Evolutionary conservation across 2,888 invertebrate species (phyloP), one percentile per base, ranked within the genome.

Genomic region (Pseudanteris insignis): DNA sequence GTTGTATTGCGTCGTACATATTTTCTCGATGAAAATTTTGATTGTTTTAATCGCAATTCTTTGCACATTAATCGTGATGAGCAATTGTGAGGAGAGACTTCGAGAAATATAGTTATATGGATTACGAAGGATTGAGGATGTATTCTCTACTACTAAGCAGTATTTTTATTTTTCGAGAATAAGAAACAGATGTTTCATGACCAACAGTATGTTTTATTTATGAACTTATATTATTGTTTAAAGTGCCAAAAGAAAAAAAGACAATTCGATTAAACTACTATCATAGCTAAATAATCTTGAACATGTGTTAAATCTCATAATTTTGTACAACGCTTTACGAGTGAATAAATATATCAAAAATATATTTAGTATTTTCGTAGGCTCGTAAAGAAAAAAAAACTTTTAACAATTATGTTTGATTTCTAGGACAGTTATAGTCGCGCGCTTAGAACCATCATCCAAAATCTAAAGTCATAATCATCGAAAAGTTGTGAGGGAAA

Each of bases 81-180:
- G 57, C 44, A 32, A 41, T 44, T 33, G 30, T 57, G 54, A 46
- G 41, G 47, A 62, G 62, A 51, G 57, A 48, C 62, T 53, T 57
- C 53, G 62, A 57, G 57, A 62, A n/a, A 26, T 50, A 55, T 18
- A 47, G 6, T 24, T 37, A 28, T 30, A 30, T 21, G 5, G 7
- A 43, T 41, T 36, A 40, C 24, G 21, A 13, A 33, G 34, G n/a
- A 26, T 40, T 33, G 15, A 44, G 53, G 32, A 44, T 53, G 30
- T 53, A 11, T 40, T 55, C 40, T 40, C 13, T 13, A 32, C 25
- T 14, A 33, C 4, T 15, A 21, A 34, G 9, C 13, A 24, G 21
- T 40, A 12, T 8, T 3, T 34, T 50, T 26, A 24, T 12, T 18
- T 29, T 33, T 12, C 2, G 13, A 40, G 21, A 41, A 34, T 41